Evolutionary conservation across 1,140 invertebrate species (phyloP).

Genomic region (Drosophila tristis): DNA sequence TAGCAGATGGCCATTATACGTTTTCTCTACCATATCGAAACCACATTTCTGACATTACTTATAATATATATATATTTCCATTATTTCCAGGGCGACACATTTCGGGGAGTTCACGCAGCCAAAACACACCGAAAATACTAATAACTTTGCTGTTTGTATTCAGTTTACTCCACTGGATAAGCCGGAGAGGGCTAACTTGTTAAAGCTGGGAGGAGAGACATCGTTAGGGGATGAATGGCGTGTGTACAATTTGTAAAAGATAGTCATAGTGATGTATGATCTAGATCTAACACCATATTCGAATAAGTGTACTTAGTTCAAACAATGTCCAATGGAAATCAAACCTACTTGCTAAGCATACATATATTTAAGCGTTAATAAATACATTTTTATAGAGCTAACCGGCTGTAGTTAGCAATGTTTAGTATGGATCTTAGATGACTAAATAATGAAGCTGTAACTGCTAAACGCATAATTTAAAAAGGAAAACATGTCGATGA

Average conservation of each 20-base stretch:
- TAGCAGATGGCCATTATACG: slow-evolving; percentile 27
- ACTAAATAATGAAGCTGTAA: slow-evolving; percentile 46
- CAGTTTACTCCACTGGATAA: slow-evolving; percentile 40
- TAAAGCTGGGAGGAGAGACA: slow-evolving; percentile 31
- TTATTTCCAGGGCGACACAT: slow-evolving; percentile 70
- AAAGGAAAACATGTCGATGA: slow-evolving; percentile 48
- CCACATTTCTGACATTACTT: neutral
- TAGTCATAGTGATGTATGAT: slow-evolving; percentile 66
- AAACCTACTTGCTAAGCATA: slow-evolving; percentile 65
- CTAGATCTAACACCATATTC: slow-evolving; percentile 26
- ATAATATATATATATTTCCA: slow-evolving; percentile 2
- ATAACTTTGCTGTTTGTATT: slow-evolving; percentile 16
- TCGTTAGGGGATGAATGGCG: neutral
- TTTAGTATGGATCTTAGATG: slow-evolving; percentile 36
- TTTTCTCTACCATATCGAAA: slow-evolving; percentile 2
- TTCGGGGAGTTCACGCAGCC: slow-evolving; percentile 46
- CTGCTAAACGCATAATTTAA: slow-evolving; percentile 19
- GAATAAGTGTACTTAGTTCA: slow-evolving; percentile 74
- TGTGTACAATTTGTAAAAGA: slow-evolving; percentile 40
- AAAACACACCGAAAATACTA: slow-evolving; percentile 41
- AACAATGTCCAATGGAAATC: slow-evolving; percentile 58
- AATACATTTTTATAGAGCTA: slow-evolving; percentile 66
- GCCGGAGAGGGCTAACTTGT: slow-evolving; percentile 21
- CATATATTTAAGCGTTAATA: slow-evolving; percentile 77
- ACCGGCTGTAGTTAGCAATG: slow-evolving; percentile 32